Conservation (phyloP, 2,888 invertebrate genomes). For the Exephanes ischioxanthus region DNA sequence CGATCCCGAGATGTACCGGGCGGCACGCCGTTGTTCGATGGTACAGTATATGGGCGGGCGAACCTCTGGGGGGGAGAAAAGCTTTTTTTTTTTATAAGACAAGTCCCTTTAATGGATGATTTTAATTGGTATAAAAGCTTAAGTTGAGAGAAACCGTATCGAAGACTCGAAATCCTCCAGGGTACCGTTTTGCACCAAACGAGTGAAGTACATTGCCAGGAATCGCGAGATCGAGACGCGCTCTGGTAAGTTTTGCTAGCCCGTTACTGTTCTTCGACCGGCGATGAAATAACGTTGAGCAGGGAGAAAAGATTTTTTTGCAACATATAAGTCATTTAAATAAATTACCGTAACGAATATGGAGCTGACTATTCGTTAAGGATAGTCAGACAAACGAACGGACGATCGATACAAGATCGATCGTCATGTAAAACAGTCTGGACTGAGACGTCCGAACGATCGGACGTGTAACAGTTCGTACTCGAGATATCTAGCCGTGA, state of each 20-base stretch:
- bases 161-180: background rate
- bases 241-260: background rate
- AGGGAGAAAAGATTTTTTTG: too few relatives aligned
- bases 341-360: too few relatives aligned
- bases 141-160: too few relatives aligned
- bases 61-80: background rate
- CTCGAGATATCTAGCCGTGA: too few relatives aligned
- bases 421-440: too few relatives aligned
- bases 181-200: background rate
- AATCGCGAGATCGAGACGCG: background rate
- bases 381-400: too few relatives aligned
- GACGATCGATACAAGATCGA: too few relatives aligned
- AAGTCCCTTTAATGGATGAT: background rate
- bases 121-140: background rate
- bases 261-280: conserved; percentile 28
- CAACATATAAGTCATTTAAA: too few relatives aligned
- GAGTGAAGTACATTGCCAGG: conserved; percentile 7
- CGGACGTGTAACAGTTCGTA: too few relatives aligned
- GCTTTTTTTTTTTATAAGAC: background rate
- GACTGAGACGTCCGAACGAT: too few relatives aligned
- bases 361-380: too few relatives aligned
- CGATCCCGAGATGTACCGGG: conserved; percentile 3
- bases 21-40: conserved; percentile 8
- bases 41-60: background rate
- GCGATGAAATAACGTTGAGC: background rate